Evolutionary conservation across 2,797 vertebrate genomes (phyloP).

Genomic region (Dipus sagitta): DNA sequence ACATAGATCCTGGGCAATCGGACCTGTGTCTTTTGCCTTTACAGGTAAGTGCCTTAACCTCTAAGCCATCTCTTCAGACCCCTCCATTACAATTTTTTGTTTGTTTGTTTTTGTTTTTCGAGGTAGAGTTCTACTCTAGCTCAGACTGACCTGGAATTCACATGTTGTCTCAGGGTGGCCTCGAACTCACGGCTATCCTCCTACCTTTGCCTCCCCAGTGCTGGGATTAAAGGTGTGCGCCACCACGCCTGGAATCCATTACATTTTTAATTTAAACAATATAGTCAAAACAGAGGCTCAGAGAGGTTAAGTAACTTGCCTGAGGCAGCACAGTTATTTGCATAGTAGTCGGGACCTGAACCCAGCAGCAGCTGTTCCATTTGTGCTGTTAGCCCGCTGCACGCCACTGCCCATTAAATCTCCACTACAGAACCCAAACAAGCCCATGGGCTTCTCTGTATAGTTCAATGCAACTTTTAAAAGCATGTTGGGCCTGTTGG

Average conservation of each 20-base stretch:
- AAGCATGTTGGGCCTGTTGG: not conserved
- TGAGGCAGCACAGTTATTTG: constrained; percentile 15
- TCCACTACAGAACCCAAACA: not conserved
- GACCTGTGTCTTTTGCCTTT: no score
- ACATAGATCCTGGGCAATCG: no score
- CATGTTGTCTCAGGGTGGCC: no score
- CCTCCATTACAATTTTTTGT: no score
- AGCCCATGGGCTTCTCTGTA: not conserved
- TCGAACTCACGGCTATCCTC: no score
- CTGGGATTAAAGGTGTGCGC: no score
- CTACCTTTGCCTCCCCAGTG: no score
- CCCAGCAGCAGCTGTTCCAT: constrained; percentile 7
- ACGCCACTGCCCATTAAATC: not conserved
- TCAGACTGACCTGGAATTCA: no score
- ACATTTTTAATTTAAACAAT: not conserved
- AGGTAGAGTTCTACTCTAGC: no score
- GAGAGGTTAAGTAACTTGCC: constrained; percentile 47
- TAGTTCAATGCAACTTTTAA: constrained; percentile 38
- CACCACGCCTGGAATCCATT: not conserved
- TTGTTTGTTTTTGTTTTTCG: no score
- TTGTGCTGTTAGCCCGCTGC: not conserved
- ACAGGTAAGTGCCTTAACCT: no score
- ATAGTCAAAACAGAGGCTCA: not conserved
- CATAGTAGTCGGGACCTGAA: not conserved
- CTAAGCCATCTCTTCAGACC: no score